Conservation (phyloP, 2,113 vertebrate genomes). For the Ia io region DNA sequence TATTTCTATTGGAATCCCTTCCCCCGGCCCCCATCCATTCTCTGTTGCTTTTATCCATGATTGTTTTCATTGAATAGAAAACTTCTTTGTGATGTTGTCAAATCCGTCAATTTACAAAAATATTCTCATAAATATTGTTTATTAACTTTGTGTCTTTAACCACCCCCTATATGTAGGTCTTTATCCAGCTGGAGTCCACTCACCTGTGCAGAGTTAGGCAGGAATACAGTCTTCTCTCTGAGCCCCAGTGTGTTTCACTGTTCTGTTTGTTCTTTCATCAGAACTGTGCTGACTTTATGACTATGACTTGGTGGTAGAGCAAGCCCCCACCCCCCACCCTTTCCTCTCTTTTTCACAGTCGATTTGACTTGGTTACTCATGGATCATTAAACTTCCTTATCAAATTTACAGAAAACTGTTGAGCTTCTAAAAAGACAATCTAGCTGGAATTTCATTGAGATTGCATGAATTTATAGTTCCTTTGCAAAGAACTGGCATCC, state of each 20-base stretch:
- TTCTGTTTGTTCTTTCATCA: not conserved
- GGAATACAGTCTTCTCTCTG: not conserved
- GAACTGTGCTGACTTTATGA: not conserved
- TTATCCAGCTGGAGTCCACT: not conserved
- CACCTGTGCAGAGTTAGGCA: not conserved
- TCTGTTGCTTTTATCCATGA: not conserved
- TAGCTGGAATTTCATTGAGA: not conserved
- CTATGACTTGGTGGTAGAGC: not conserved
- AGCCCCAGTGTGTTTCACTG: not conserved
- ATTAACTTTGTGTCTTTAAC: not conserved
- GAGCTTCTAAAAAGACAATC: not conserved
- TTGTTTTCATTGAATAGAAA: not conserved
- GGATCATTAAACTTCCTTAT: not conserved
- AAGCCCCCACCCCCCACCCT: not conserved
- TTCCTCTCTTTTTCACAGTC: not conserved
- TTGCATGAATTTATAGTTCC: slow-evolving; percentile 1
- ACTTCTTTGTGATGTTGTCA: not conserved
- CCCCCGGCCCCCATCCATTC: not conserved
- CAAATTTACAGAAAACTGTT: not conserved
- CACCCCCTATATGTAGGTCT: not conserved
- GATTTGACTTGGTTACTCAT: not conserved
- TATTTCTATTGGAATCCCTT: not conserved
- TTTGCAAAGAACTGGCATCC: slow-evolving; percentile 6
- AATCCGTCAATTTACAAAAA: not conserved
- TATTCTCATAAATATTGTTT: not conserved